Conservation (phyloP, 2,797 vertebrate genomes). For the Moxostoma hubbsi region DNA sequence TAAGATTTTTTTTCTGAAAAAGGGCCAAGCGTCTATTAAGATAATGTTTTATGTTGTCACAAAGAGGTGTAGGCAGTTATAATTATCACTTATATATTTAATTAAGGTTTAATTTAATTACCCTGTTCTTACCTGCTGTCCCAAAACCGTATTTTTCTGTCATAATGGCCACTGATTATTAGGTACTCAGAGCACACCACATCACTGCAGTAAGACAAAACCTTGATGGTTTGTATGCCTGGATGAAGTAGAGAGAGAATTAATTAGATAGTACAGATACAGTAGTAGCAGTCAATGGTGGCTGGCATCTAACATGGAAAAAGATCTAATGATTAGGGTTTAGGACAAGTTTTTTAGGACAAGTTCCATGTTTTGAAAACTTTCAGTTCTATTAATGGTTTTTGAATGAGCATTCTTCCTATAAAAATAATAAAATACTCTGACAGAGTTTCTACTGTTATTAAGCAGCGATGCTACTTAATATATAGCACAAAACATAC, state of each 20-base stretch:
- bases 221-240: conserved; percentile 81
- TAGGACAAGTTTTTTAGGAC: too few relatives aligned
- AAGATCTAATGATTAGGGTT: not conserved
- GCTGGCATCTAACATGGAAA: not conserved
- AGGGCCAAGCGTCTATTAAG: too few relatives aligned
- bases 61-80: not conserved
- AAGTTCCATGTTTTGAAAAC: too few relatives aligned
- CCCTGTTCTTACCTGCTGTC: conserved; percentile 81
- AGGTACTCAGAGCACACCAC: conserved; percentile 82
- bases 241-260: conserved; percentile 29
- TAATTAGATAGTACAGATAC: not conserved
- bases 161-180: conserved; percentile 86
- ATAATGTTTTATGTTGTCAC: not conserved
- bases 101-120: not conserved
- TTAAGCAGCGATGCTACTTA: too few relatives aligned
- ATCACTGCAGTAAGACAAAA: conserved; percentile 85
- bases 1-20: too few relatives aligned
- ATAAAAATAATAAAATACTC: too few relatives aligned
- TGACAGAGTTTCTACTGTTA: too few relatives aligned
- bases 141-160: conserved; percentile 87
- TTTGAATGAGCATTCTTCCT: too few relatives aligned
- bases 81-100: not conserved
- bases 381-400: too few relatives aligned
- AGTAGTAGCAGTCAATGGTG: not conserved
- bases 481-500: too few relatives aligned